A percentile compares a stretch with the other conserved stretches of the same genome.
These are phyloP conservation scores for Centropus bengalensis DNA, from an alignment of 2,113 vertebrate species.

Conservation along the genomic window DNA sequence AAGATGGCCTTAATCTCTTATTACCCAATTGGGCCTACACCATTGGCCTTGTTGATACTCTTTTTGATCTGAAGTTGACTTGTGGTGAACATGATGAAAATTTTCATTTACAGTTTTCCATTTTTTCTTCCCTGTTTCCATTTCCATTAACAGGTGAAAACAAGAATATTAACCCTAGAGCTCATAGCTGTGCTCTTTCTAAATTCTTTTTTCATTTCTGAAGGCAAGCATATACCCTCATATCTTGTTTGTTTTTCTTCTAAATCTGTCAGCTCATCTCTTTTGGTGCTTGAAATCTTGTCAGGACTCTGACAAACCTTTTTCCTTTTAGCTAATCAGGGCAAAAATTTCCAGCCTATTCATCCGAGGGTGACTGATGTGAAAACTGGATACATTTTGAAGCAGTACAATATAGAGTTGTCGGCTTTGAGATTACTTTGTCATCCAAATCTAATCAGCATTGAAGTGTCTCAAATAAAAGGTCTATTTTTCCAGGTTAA, in stretches of 20 bases:
- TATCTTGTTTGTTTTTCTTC: neutral
- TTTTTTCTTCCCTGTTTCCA: neutral
- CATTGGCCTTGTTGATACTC: neutral
- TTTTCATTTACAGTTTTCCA: neutral
- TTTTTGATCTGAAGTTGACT: neutral
- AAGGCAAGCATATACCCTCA: neutral
- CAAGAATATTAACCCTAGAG: neutral
- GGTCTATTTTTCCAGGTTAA: neutral
- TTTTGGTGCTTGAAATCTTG: neutral
- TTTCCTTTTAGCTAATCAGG: neutral
- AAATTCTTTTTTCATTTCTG: neutral
- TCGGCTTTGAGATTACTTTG: neutral
- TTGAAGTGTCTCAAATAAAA: constrained; percentile 25
- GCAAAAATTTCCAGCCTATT: neutral
- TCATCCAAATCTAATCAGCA: neutral
- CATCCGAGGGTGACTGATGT: neutral
- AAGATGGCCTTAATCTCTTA: neutral
- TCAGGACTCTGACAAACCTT: neutral
- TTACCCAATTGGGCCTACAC: neutral
- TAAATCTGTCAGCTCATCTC: neutral
- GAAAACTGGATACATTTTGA: neutral
- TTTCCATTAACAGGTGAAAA: neutral
- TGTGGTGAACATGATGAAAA: neutral
- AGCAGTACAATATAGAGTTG: neutral
- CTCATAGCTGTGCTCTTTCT: neutral